These are phyloP conservation scores for Cheilosia soror DNA, from an alignment of 2,888 invertebrate genomes.

Conservation along the genomic window DNA sequence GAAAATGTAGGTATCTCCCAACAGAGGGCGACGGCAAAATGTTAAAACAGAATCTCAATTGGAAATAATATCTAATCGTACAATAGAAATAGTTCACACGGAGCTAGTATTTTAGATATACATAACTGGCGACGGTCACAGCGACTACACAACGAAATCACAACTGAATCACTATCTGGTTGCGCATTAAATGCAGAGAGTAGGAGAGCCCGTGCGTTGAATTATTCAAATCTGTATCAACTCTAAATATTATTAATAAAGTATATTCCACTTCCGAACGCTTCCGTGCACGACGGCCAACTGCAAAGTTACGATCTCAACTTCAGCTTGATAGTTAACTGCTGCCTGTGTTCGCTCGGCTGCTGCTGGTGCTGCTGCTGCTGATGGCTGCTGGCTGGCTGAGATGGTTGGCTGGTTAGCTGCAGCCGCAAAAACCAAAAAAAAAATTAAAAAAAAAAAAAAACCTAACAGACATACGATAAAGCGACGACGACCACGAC, in stretches of 20 bases:
- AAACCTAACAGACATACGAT: conserved; percentile 66
- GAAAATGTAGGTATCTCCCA: conserved; percentile 13
- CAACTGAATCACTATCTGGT: conserved; percentile 65
- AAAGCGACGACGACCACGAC: conserved; percentile 51
- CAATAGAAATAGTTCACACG: conserved; percentile 29
- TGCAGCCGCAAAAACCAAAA: conserved; percentile 59
- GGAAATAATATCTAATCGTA: not conserved
- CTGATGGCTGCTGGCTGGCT: conserved; percentile 70
- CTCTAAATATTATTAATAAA: conserved; percentile 83
- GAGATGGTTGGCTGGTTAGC: conserved; percentile 73
- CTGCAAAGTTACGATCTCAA: conserved; percentile 84
- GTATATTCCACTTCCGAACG: conserved; percentile 84
- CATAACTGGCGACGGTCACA: conserved; percentile 42
- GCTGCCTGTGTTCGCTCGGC: conserved; percentile 81
- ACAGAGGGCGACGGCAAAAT: conserved; percentile 59
- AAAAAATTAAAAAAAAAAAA: conserved; percentile 26
- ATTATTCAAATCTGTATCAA: conserved; percentile 75
- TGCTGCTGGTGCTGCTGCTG: conserved; percentile 77
- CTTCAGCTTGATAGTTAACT: conserved; percentile 83
- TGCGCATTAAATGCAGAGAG: conserved; percentile 58
- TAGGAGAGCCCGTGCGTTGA: conserved; percentile 51
- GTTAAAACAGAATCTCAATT: conserved; percentile 6
- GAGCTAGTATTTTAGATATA: not conserved
- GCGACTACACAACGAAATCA: conserved; percentile 54
- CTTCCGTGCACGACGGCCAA: conserved; percentile 84